These are phyloP conservation scores for Dinocampus coccinellae DNA, from an alignment of 2,888 invertebrate species.

Conservation along the genomic window DNA sequence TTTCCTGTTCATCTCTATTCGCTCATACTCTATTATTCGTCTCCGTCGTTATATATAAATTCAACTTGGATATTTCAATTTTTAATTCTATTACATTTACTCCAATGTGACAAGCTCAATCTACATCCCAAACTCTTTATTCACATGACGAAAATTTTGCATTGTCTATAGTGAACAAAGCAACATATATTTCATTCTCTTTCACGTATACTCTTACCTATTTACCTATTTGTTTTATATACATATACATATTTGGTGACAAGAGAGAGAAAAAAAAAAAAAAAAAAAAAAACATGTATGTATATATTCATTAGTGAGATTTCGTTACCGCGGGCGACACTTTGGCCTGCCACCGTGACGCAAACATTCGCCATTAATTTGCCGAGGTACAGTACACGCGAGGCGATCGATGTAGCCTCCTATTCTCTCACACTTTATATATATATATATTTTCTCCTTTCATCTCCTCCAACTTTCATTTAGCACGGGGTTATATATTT, in stretches of 20 bases:
- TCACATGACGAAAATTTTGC: neutral
- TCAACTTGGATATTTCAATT: neutral
- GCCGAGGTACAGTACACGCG: conserved; percentile 17
- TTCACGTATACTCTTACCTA: neutral
- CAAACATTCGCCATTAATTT: conserved; percentile 37
- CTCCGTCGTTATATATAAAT: neutral
- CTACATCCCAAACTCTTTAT: neutral
- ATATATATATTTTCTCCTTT: neutral
- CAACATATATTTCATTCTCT: neutral
- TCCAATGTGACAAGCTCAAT: neutral
- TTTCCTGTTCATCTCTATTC: neutral
- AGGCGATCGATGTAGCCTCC: conserved; percentile 33
- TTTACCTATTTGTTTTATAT: neutral
- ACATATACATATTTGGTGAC: neutral
- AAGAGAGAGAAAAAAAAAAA: too few relatives aligned
- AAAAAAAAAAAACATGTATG: too few relatives aligned
- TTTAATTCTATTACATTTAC: conserved; percentile 4
- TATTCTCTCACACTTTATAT: neutral
- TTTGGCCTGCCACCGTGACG: conserved; percentile 40
- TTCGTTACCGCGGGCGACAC: conserved; percentile 44
- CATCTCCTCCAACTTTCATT: neutral
- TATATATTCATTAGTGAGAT: conserved; percentile 36
- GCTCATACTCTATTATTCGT: neutral
- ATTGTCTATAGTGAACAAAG: neutral
- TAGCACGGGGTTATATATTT: conserved; percentile 25